Base-by-base conservation (phyloP, 2,113 vertebrate genomes). In the Bambusicola thoracicus region DNA sequence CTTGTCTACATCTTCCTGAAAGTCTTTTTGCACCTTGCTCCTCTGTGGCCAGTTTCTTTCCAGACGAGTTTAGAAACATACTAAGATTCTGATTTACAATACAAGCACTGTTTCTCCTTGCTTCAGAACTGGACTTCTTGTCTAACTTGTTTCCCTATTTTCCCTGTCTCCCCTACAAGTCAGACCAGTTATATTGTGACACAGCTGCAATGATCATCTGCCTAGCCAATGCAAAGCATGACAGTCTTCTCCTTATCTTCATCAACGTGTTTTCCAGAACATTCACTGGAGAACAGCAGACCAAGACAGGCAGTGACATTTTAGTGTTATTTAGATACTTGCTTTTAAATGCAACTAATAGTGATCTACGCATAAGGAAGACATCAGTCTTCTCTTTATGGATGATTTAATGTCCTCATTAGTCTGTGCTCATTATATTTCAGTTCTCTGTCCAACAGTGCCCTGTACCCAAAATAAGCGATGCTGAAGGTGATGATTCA, bases 391-490 rank as follows among this genome's bases (percentile, higher is more conserved):
- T 80, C 61, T n/a, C 24, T 90, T 77, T 83, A 38, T 49, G 49
- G 44, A 38, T 56, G n/a, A 82, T 55, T 83, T 80, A 73, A 87
- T 51, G 41, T 25, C 58, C 51, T 89, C 56, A 49, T 92, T 93
- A 81, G 32, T 67, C 78, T 89, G 43, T 40, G 25, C 13, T 46
- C 40, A 30, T 80, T 87, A 22, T 62, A 62, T 76, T 82, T 81
- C 74, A 69, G 8, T 18, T 76, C 44, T 76, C 68, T 49, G 9
- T 80, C 55, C 49, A 75, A n/a, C 0, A 1, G 13, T 24, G 32
- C 7, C 32, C 10, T 44, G 17, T 75, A 34, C 9, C 11, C 27
- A 53, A 48, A 61, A 58, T 44, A 84, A 87, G 73, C 3, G 2
- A 7, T 44, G 22, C 43, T 76, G 63, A 89, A 81, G 24, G 21